phyloP scores from a whole-genome alignment of 2,888 invertebrate genomes.

The Rhogogaster chlorosoma region DNA sequence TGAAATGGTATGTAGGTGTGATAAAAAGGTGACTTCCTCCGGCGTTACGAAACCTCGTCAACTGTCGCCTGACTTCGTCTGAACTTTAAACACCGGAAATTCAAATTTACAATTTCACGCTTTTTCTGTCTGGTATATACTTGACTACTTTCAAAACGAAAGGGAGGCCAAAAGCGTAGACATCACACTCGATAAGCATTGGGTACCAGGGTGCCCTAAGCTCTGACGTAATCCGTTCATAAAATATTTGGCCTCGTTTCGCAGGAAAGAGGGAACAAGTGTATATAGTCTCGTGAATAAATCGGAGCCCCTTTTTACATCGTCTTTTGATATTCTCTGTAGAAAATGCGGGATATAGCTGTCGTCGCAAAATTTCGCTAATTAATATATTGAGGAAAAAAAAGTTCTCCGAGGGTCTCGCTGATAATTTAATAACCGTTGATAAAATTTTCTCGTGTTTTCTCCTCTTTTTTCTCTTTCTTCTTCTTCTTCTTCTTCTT shows the following conservation, averaged over 20 bases:
- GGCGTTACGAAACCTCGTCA: neutral
- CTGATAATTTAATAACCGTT: neutral
- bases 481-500: neutral
- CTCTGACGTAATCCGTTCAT: conserved; percentile 6
- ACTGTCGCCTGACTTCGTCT: neutral
- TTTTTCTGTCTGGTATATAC: neutral
- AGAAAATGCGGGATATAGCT: neutral
- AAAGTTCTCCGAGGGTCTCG: neutral
- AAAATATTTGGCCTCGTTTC: neutral
- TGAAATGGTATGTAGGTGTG: neutral
- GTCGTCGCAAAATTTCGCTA: neutral
- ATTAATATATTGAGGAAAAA: neutral
- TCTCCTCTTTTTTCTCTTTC: neutral
- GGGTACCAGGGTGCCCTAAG: neutral
- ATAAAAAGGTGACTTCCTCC: conserved; percentile 14
- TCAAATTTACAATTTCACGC: neutral
- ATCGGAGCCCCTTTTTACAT: neutral
- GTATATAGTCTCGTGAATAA: neutral
- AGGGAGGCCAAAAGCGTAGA: neutral
- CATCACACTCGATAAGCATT: neutral
- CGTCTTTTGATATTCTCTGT: neutral
- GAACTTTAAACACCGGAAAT: conserved; percentile 4
- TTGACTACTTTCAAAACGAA: neutral
- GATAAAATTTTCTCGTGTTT: conserved; percentile 7
- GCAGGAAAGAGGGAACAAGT: neutral